Conservation (phyloP, 2,888 invertebrate genomes). For the Xestia xanthographa region DNA sequence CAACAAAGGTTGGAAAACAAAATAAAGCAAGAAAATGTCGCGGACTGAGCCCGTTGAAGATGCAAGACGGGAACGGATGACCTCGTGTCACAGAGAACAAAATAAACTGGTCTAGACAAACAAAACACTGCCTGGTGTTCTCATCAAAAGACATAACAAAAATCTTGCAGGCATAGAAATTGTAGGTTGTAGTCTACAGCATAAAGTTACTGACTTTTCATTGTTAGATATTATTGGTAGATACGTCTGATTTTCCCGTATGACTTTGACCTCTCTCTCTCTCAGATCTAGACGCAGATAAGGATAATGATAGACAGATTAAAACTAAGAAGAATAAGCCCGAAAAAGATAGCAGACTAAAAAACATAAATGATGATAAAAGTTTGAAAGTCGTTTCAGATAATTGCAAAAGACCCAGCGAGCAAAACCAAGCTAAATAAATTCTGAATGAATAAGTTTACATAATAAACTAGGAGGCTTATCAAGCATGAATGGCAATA, state of each 20-base stretch:
- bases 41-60: slow-evolving; percentile 22
- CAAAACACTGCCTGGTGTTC: slow-evolving; percentile 50
- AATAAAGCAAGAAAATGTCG: slow-evolving; percentile 34
- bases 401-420: slow-evolving; percentile 11
- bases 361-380: slow-evolving; percentile 9
- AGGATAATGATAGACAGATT: background rate
- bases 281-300: slow-evolving; percentile 17
- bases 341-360: background rate
- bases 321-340: slow-evolving; percentile 6
- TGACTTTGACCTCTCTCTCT: background rate
- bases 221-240: background rate
- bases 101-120: slow-evolving; percentile 60
- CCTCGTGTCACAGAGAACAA: slow-evolving; percentile 65
- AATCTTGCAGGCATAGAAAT: slow-evolving; percentile 14
- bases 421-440: slow-evolving; percentile 20
- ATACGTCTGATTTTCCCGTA: background rate
- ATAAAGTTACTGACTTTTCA: background rate
- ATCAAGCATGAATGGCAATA: slow-evolving; percentile 43
- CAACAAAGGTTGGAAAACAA: slow-evolving; percentile 10
- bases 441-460: slow-evolving; percentile 45
- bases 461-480: slow-evolving; percentile 41
- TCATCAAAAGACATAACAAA: slow-evolving; percentile 12
- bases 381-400: slow-evolving; percentile 23
- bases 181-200: slow-evolving; percentile 9
- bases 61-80: slow-evolving; percentile 66